Conservation (phyloP, 2,113 vertebrate genomes). For the Spea multiplicata region DNA sequence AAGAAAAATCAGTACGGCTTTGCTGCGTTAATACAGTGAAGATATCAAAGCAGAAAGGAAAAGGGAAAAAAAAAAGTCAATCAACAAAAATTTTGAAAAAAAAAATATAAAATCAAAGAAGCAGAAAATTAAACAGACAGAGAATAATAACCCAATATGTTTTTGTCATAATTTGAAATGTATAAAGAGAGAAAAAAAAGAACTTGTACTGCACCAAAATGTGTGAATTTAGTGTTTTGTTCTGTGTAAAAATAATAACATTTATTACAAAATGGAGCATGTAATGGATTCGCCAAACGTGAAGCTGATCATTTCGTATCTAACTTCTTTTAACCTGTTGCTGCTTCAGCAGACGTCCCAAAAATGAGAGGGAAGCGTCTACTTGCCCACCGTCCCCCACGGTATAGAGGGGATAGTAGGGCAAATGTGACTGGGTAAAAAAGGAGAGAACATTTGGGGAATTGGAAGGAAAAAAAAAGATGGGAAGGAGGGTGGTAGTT, state of each 20-base stretch:
- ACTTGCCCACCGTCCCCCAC: no score
- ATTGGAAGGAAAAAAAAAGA: no score
- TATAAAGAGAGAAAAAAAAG: constrained; percentile 6
- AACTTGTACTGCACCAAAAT: background rate
- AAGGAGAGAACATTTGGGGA: no score
- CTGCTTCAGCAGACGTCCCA: no score
- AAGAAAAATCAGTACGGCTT: constrained; percentile 19
- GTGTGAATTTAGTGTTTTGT: background rate
- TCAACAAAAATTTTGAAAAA: constrained; percentile 23
- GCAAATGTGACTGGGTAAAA: no score
- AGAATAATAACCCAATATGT: constrained; percentile 20
- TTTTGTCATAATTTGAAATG: constrained; percentile 12
- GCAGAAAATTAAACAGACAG: constrained; percentile 36
- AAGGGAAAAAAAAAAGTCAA: constrained; percentile 23
- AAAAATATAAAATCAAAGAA: constrained; percentile 37
- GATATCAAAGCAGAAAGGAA: constrained; percentile 6
- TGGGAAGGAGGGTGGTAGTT: no score
- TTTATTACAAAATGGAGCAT: background rate
- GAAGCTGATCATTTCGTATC: no score
- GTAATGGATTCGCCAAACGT: background rate
- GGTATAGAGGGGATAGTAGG: no score
- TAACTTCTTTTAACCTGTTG: no score
- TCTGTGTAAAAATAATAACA: background rate
- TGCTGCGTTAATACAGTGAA: constrained; percentile 17
- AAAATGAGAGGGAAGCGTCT: no score